These are phyloP conservation scores for Podotricha telesiphe DNA, from an alignment of 2,888 invertebrate species.

Conservation along the genomic window DNA sequence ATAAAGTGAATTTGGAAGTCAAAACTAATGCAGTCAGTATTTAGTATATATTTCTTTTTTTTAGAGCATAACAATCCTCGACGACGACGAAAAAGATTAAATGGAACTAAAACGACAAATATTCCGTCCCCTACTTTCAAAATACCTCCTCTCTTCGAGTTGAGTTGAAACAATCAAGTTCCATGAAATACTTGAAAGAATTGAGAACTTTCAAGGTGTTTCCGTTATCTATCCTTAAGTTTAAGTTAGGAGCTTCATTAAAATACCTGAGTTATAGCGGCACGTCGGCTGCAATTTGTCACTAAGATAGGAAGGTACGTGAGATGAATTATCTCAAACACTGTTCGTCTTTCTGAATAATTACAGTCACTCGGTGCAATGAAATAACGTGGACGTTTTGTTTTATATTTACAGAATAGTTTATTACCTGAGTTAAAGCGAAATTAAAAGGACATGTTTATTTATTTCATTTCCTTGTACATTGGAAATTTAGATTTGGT, in stretches of 20 bases:
- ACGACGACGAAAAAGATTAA: too few relatives aligned
- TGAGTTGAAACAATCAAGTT: background rate
- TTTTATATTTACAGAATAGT: conserved; percentile 24
- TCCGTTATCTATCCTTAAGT: conserved; percentile 41
- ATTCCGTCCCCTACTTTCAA: background rate
- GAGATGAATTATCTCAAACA: conserved; percentile 73
- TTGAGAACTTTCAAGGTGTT: conserved; percentile 40
- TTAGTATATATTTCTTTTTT: too few relatives aligned
- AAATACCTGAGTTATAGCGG: conserved; percentile 63
- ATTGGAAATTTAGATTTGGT: background rate
- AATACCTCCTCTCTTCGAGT: background rate
- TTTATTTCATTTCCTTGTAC: background rate
- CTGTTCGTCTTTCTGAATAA: conserved; percentile 76
- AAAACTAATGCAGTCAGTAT: too few relatives aligned
- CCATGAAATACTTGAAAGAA: conserved; percentile 24
- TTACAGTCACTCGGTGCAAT: conserved; percentile 59
- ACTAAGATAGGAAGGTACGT: conserved; percentile 75
- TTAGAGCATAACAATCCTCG: too few relatives aligned
- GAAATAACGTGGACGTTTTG: conserved; percentile 49
- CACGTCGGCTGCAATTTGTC: conserved; percentile 73
- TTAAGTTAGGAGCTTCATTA: conserved; percentile 50
- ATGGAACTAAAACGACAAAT: too few relatives aligned
- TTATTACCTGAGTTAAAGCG: background rate
- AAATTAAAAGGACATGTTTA: conserved; percentile 2
- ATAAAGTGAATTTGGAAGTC: too few relatives aligned